Evolutionary conservation across 2,113 vertebrate genomes (phyloP), one percentile per base, ranked within the genome.

Genomic region (Paramisgurnus dabryanus): DNA sequence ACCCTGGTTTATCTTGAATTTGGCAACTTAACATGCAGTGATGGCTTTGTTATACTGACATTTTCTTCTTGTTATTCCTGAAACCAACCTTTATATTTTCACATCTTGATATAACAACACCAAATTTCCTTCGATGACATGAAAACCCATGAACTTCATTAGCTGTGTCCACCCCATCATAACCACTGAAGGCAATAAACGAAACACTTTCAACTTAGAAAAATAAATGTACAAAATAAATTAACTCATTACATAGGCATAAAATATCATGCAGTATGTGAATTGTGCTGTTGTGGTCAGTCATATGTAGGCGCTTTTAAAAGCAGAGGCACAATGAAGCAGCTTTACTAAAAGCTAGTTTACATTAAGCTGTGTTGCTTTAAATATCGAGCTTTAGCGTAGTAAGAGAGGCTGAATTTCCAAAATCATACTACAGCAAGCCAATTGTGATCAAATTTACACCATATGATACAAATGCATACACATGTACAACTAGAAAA

Each of bases 401-500:
- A 87, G 82, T 85, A 60, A 50, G 84, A 76, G 74, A 81, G 85
- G 60, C 70, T 57, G 82, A 76, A 76, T 85, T 82, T 85, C 17
- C 66, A 67, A 86, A 91, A 82, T 79, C 82, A 82, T 84, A 88
- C 84, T 88, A 90, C 85, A 85, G 78, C 67, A 66, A 67, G 58
- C 61, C 57, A 9, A 74, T 83, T 86, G 83, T 61, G 57, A 87
- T 89, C 80, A 82, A 88, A 91, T 91, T 88, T 92, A 92, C 88
- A 92, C 88, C 87, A 89, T 91, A 89, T 79, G 57, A 70, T 89
- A 91, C 87, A 91, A 81, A 90, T 84, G 88, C 88, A 87, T 89
- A 86, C 88, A 89, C 86, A 91, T 88, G 89, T 88, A 89, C 89
- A 89, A 86, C 86, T 89, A 92, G 86, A 87, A 84, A 89, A 92